Base-by-base conservation (phyloP, 2,113 vertebrate species). In the Rhinogobius similis region DNA sequence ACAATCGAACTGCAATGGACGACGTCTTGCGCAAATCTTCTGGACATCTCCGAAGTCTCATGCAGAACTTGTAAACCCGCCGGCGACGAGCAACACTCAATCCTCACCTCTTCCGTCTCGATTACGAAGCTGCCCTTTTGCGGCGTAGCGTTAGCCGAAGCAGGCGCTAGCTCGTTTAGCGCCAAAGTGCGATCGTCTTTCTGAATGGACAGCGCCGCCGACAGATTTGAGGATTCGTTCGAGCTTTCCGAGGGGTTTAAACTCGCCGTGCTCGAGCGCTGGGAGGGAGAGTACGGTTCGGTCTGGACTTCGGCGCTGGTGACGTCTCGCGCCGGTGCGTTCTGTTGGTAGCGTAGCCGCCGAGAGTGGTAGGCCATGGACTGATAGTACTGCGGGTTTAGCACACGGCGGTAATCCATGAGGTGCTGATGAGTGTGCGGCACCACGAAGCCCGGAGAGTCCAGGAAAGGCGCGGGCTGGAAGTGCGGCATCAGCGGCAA, bases 291-390 rank as follows among this genome's bases (percentile, higher is more conserved):
- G 0, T 86, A 59, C 0, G 92, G 91, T 24, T 94, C 93, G 0
- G 93, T 94, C 77, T 94, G 93, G 3, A 94, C 91, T 75, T 94
- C 90, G 0, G 87, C 86, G 72, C 68, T 93, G 43, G 83, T 86
- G 75, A 82, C 92, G 18, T 90, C 86, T 56, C 77, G 77, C 29
- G 66, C 10, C 0, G 81, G 72, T 3, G 52, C 24, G 18, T 62
- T 77, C 9, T 92, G 90, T 44, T 94, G 92, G 69, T 90, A 93
- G 59, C 87, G 89, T 67, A 91, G 87, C 29, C 85, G 69, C 24
- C 89, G 89, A 24, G 92, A 55, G 8, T 92, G 93, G 75, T 91
- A 93, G 14, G 92, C 89, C 89, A 92, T 90, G 36, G 88, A 81
- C 50, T 92, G 91, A 53, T 93, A 90, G 48, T 90, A 67, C 41